Conservation (phyloP, 1,140 invertebrate species). For the Anoplophora glabripennis region DNA sequence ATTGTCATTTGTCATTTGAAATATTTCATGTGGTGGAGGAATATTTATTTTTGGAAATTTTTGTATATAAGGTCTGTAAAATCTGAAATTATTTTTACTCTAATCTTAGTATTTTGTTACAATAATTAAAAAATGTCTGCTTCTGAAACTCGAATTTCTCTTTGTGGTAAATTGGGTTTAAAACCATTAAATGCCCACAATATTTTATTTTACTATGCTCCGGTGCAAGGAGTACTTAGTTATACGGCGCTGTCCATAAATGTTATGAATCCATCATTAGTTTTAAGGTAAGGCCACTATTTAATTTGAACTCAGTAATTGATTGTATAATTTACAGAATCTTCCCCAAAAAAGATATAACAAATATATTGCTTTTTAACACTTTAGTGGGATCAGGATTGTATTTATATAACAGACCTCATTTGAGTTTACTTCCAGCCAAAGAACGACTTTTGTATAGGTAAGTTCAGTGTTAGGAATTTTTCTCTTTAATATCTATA, state of each 20-base stretch:
- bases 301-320: background rate
- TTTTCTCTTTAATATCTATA: background rate
- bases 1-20: too few species aligned
- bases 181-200: conserved; percentile 59
- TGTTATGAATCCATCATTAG: conserved; percentile 64
- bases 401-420: conserved; percentile 63
- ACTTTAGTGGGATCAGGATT: conserved; percentile 59
- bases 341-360: conserved; percentile 57
- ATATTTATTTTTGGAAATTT: too few species aligned
- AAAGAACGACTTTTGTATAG: conserved; percentile 54
- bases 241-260: conserved; percentile 63
- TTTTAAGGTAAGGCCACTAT: conserved; percentile 52
- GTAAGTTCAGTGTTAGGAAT: conserved; percentile 43
- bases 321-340: conserved; percentile 50
- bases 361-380: conserved; percentile 58
- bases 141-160: conserved; percentile 19
- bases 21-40: too few species aligned
- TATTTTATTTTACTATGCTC: conserved; percentile 61
- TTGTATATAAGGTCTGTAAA: too few species aligned
- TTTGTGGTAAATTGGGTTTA: conserved; percentile 52
- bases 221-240: conserved; percentile 58
- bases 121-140: conserved; percentile 10
- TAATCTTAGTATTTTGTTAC: too few species aligned
- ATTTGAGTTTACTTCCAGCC: conserved; percentile 51
- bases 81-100: too few species aligned